Evolutionary conservation across 2,113 vertebrate genomes (phyloP).

Genomic region (Ameiurus melas): DNA sequence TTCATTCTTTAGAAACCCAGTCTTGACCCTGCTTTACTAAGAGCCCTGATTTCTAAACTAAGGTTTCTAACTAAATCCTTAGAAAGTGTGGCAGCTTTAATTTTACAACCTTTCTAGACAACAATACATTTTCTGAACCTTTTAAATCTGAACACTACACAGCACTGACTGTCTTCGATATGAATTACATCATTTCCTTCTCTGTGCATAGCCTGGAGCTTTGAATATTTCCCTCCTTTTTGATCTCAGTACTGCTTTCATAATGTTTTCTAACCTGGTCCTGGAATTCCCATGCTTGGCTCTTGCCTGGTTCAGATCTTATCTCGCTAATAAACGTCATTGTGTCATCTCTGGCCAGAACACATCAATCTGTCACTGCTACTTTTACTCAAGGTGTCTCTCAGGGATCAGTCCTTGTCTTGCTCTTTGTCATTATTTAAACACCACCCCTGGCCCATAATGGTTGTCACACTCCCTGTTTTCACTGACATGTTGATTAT

Average conservation of each 20-base stretch:
- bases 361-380: not conserved
- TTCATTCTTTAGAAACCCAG: not conserved
- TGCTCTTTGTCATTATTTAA: not conserved
- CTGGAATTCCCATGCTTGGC: not conserved
- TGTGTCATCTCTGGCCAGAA: not conserved
- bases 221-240: not conserved
- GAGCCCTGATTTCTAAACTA: not conserved
- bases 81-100: not conserved
- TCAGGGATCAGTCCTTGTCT: not conserved
- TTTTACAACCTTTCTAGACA: not conserved
- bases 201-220: not conserved
- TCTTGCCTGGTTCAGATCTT: not conserved
- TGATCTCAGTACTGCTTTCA: not conserved
- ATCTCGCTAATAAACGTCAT: not conserved
- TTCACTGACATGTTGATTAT: not conserved
- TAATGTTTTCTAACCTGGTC: not conserved
- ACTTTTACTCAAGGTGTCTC: not conserved
- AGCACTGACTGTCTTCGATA: not conserved
- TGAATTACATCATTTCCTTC: not conserved
- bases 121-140: not conserved
- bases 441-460: not conserved
- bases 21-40: not conserved
- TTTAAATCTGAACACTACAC: not conserved
- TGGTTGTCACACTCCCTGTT: not conserved
- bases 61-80: not conserved